Conservation (phyloP, 35 echinoderm and acorn worm genomes). For the Stichopus chloronotus region DNA sequence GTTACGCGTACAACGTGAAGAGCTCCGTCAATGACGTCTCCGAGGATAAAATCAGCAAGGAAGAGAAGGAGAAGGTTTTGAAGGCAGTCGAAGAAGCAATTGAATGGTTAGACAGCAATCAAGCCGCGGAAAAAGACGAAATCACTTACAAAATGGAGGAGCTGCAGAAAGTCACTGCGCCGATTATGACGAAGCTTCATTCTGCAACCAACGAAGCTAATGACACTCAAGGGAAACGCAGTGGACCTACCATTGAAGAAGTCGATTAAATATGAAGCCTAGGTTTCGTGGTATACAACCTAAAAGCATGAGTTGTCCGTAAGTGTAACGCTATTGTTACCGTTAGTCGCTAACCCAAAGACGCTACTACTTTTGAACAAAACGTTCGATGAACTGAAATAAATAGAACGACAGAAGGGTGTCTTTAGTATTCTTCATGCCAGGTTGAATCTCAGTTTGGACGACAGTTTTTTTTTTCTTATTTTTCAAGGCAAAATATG, state of each 20-base stretch:
- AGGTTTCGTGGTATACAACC: no score
- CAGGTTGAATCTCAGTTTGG: no score
- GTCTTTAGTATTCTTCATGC: no score
- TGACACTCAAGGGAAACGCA: neutral
- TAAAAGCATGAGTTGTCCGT: no score
- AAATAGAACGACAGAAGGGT: no score
- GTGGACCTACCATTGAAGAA: slow-evolving; percentile 91
- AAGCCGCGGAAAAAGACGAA: slow-evolving; percentile 88
- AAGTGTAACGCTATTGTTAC: no score
- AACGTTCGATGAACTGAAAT: no score
- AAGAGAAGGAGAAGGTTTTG: slow-evolving; percentile 76
- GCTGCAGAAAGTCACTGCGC: slow-evolving; percentile 85
- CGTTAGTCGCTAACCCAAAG: no score
- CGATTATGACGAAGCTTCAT: slow-evolving; percentile 93
- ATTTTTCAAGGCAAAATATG: no score
- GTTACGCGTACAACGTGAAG: slow-evolving; percentile 86
- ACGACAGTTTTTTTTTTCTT: no score
- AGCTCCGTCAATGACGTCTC: slow-evolving; percentile 73
- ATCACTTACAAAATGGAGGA: slow-evolving; percentile 82
- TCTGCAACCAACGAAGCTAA: neutral
- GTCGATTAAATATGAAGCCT: slow-evolving; percentile 16
- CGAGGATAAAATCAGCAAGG: slow-evolving; percentile 52
- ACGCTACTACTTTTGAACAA: no score
- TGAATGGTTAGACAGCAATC: slow-evolving; percentile 85
- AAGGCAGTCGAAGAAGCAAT: slow-evolving; percentile 77